Evolutionary conservation across 2,797 vertebrate species (phyloP).

Genomic region (Sarcophilus harrisii): DNA sequence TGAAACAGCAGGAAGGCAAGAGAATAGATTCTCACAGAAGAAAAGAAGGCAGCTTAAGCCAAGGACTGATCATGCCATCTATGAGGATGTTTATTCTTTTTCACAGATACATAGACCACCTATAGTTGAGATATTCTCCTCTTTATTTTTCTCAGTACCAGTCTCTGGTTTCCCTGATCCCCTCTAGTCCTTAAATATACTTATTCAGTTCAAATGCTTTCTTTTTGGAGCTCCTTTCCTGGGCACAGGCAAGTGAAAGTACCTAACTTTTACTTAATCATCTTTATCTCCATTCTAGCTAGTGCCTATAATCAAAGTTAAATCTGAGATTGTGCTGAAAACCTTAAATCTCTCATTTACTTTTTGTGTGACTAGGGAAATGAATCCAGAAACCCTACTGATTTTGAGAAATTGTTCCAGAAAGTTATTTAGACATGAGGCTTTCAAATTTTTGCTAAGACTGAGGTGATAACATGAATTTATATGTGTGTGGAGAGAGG

Average conservation of each 20-base stretch:
- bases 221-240: neutral
- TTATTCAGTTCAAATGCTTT: slow-evolving; percentile 35
- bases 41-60: slow-evolving; percentile 12
- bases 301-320: slow-evolving; percentile 25
- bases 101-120: neutral
- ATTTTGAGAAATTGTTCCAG: neutral
- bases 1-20: slow-evolving; percentile 17
- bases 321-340: slow-evolving; percentile 40
- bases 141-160: slow-evolving; percentile 19
- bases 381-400: neutral
- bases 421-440: neutral
- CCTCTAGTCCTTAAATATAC: slow-evolving; percentile 39
- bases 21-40: slow-evolving; percentile 28
- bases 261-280: slow-evolving; percentile 26
- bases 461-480: neutral
- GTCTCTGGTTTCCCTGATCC: slow-evolving; percentile 17
- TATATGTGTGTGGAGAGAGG: neutral
- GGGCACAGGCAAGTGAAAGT: neutral
- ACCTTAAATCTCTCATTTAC: slow-evolving; percentile 5
- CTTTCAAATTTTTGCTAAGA: neutral
- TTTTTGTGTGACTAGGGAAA: slow-evolving; percentile 40
- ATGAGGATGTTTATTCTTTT: neutral
- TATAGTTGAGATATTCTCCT: neutral
- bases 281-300: slow-evolving; percentile 44
- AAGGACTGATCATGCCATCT: neutral